Evolutionary conservation across 2,113 vertebrate species (phyloP).

Genomic region (Pygoscelis adeliae): DNA sequence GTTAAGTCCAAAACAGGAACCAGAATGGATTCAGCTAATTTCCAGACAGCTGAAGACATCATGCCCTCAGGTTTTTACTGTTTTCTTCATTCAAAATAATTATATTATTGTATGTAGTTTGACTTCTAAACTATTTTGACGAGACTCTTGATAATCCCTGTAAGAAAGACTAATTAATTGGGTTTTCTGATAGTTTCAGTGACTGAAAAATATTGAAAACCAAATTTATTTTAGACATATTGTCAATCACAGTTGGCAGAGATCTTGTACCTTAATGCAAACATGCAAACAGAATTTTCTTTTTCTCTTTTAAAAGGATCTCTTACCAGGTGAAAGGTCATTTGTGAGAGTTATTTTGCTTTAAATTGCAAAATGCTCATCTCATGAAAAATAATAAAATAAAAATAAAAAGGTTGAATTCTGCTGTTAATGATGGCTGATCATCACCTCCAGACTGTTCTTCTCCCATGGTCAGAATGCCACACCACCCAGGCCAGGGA

Average conservation of each 20-base stretch:
- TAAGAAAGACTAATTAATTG: not conserved
- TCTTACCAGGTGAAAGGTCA: not conserved
- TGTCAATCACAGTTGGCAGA: not conserved
- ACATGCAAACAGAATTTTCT: not conserved
- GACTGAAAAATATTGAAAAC: not conserved
- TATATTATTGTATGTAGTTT: not conserved
- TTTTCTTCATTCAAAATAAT: not conserved
- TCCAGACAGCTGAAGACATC: not conserved
- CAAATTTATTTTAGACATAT: not conserved
- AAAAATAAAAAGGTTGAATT: not conserved
- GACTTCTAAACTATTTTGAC: constrained; percentile 8
- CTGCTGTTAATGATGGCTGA: not conserved
- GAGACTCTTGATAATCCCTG: not conserved
- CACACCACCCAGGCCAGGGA: not conserved
- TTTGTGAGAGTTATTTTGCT: not conserved
- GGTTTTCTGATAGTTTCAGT: not conserved
- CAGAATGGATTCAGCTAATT: not conserved
- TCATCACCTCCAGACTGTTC: not conserved
- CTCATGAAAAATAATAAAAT: not conserved
- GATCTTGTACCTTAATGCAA: not conserved
- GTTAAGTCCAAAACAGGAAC: not conserved
- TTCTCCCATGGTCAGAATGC: not conserved
- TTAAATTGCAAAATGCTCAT: not conserved
- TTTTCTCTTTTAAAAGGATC: not conserved
- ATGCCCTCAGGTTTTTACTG: not conserved